Percentiles rank a stretch among this genome's conserved stretches.
phyloP scores from a whole-genome alignment of 1,140 invertebrate genomes.

The Lepidurus packardi region DNA sequence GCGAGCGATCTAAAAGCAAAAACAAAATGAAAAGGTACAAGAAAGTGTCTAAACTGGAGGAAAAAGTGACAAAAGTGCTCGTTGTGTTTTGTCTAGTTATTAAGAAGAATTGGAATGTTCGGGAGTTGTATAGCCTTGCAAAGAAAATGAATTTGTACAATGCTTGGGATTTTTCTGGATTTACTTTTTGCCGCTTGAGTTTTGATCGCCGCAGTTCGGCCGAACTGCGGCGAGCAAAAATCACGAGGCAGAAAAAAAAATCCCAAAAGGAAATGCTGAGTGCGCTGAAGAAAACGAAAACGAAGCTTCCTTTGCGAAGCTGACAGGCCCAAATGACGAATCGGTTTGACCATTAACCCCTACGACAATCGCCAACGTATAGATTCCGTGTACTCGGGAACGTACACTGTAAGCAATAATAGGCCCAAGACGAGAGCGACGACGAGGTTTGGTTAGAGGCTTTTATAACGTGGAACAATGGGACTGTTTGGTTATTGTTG shows the following conservation, averaged over 20 bases:
- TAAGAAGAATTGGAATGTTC: not conserved
- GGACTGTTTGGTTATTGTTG: not conserved
- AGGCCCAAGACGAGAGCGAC: too few species aligned
- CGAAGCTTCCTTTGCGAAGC: slow-evolving; percentile 9
- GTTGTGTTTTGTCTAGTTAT: too few species aligned
- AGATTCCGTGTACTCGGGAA: not conserved
- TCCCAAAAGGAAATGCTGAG: slow-evolving; percentile 5
- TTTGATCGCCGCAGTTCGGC: not conserved
- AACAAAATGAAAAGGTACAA: too few species aligned
- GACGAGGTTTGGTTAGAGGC: too few species aligned
- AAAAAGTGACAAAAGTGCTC: too few species aligned
- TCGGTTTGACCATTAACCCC: slow-evolving; percentile 21
- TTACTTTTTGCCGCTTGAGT: not conserved
- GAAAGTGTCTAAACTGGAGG: too few species aligned
- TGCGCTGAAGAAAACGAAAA: not conserved
- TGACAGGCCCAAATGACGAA: slow-evolving; percentile 17
- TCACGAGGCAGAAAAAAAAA: not conserved
- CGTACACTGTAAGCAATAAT: too few species aligned
- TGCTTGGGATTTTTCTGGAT: too few species aligned
- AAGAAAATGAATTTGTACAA: not conserved
- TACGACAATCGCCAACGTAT: slow-evolving; percentile 15
- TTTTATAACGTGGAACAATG: not conserved
- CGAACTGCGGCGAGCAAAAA: too few species aligned
- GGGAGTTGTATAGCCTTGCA: not conserved
- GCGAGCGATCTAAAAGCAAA: too few species aligned